A percentile compares a stretch with the other conserved stretches of the same genome.
These are phyloP conservation scores for Eudemis profundana DNA, from an alignment of 2,888 invertebrate genomes.

Conservation along the genomic window DNA sequence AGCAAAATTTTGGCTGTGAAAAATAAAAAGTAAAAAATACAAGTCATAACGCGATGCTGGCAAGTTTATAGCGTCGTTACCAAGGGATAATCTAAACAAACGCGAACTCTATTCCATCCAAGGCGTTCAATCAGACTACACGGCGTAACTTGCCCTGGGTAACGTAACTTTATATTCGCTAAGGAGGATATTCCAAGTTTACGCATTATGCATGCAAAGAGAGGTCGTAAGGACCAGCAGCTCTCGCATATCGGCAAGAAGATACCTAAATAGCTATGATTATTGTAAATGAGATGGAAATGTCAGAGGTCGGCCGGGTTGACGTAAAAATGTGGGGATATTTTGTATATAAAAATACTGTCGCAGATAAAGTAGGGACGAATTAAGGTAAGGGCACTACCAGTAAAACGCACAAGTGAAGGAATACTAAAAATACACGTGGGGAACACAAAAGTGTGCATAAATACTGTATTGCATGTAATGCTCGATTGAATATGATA, in stretches of 20 bases:
- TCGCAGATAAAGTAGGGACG: too few relatives aligned
- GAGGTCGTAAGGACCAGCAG: slow-evolving; percentile 66
- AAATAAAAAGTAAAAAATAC: slow-evolving; percentile 54
- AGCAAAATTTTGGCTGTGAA: slow-evolving; percentile 23
- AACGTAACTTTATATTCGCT: slow-evolving; percentile 74
- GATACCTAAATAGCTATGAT: slow-evolving; percentile 23
- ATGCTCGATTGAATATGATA: too few relatives aligned
- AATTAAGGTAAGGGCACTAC: too few relatives aligned
- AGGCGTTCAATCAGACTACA: slow-evolving; percentile 69
- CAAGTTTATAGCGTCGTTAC: slow-evolving; percentile 59
- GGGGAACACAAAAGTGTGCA: too few relatives aligned
- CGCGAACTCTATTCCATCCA: slow-evolving; percentile 62
- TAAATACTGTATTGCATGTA: too few relatives aligned
- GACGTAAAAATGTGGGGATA: background rate
- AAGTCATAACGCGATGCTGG: slow-evolving; percentile 52
- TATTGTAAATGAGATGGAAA: slow-evolving; percentile 24
- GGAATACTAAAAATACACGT: too few relatives aligned
- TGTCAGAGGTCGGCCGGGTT: slow-evolving; percentile 19
- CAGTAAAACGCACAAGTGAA: too few relatives aligned
- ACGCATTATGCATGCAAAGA: slow-evolving; percentile 73
- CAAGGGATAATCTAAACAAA: slow-evolving; percentile 69
- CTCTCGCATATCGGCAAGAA: slow-evolving; percentile 40
- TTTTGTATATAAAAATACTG: too few relatives aligned
- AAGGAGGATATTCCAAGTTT: slow-evolving; percentile 66
- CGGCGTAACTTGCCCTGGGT: slow-evolving; percentile 53